These are phyloP conservation scores for Elachura formosa DNA, from an alignment of 2,113 vertebrate genomes.

Conservation along the genomic window DNA sequence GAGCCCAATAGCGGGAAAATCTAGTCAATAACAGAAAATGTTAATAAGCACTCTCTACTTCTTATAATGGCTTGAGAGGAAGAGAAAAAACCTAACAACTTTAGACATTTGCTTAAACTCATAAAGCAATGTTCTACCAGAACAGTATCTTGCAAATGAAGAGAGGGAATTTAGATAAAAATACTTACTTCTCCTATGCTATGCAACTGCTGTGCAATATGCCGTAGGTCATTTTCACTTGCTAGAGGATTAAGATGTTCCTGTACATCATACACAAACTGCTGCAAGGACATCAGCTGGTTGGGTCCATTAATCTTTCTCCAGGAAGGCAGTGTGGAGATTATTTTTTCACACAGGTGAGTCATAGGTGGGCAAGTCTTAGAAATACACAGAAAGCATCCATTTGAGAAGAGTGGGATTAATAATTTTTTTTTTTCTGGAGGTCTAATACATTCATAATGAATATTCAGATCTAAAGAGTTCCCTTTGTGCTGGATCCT, in stretches of 20 bases:
- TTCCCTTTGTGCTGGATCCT: neutral
- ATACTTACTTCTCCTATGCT: slow-evolving; percentile 88
- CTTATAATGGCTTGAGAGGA: neutral
- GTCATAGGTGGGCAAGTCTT: slow-evolving; percentile 88
- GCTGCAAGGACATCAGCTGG: slow-evolving; percentile 93
- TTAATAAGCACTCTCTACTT: neutral
- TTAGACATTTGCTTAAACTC: neutral
- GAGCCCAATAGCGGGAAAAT: neutral
- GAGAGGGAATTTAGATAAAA: neutral
- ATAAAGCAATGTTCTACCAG: neutral
- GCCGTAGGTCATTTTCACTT: slow-evolving; percentile 87
- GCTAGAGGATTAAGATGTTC: slow-evolving; percentile 95
- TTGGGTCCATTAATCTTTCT: slow-evolving; percentile 92
- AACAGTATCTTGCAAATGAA: neutral
- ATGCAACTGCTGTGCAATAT: slow-evolving; percentile 87
- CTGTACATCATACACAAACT: slow-evolving; percentile 91
- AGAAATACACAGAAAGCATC: neutral
- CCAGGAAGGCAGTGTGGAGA: slow-evolving; percentile 87
- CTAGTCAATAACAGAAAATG: neutral
- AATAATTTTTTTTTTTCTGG: neutral
- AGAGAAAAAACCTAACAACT: neutral
- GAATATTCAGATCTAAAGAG: neutral
- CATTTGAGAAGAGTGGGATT: neutral
- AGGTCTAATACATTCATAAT: neutral
- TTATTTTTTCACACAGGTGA: slow-evolving; percentile 86